These are phyloP conservation scores for Pavo muticus DNA, from an alignment of 2,113 vertebrate genomes.

Conservation along the genomic window DNA sequence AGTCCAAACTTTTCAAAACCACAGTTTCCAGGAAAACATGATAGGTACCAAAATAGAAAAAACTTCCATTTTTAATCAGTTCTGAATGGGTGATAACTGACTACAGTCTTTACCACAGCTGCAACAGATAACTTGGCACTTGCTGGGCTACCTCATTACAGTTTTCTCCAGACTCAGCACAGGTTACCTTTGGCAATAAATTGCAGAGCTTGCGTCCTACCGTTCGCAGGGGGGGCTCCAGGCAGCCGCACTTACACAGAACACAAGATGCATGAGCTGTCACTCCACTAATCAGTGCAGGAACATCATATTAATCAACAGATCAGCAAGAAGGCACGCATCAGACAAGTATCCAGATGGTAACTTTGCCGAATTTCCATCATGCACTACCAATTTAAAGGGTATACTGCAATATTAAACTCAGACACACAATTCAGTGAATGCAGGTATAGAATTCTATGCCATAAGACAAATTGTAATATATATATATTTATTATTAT, in stretches of 20 bases:
- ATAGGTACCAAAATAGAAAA: background rate
- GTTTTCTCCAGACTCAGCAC: slow-evolving; percentile 34
- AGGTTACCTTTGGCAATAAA: slow-evolving; percentile 21
- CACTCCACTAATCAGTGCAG: background rate
- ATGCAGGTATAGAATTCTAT: background rate
- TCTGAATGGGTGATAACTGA: slow-evolving; percentile 1
- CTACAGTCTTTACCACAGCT: background rate
- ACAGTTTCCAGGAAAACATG: background rate
- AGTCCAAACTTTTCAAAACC: background rate
- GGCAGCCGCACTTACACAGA: slow-evolving; percentile 21
- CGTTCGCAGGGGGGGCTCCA: background rate
- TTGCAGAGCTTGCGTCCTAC: slow-evolving; percentile 2
- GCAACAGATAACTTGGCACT: background rate
- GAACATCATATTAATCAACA: slow-evolving; percentile 46
- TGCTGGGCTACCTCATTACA: slow-evolving; percentile 25
- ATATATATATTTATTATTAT: too few relatives aligned
- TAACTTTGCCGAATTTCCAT: background rate
- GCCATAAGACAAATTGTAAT: background rate
- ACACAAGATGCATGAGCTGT: slow-evolving; percentile 61
- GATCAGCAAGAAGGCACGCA: background rate
- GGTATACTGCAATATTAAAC: background rate
- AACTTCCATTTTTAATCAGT: background rate
- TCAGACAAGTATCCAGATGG: slow-evolving; percentile 2
- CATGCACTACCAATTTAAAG: background rate
- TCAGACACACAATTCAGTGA: background rate